A percentile compares a stretch with the other conserved stretches of the same genome.
These are phyloP conservation scores for Vidua macroura DNA, from an alignment of 2,113 vertebrate species.

Conservation along the genomic window DNA sequence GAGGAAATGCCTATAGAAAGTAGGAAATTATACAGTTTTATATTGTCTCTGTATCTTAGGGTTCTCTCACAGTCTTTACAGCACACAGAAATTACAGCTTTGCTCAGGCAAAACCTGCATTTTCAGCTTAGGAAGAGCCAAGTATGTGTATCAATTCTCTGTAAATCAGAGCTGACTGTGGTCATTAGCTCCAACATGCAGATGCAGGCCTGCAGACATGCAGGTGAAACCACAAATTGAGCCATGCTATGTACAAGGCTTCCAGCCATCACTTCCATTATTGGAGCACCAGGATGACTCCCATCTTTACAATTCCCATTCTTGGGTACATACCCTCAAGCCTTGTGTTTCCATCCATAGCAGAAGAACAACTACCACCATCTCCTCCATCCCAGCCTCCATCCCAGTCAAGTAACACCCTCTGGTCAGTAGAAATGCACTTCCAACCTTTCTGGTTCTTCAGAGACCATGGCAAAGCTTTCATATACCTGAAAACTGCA, in stretches of 20 bases:
- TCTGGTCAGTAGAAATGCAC: not conserved
- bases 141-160: not conserved
- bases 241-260: not conserved
- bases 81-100: not conserved
- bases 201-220: not conserved
- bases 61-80: not conserved
- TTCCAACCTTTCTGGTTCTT: not conserved
- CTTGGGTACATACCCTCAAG: not conserved
- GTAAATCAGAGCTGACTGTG: not conserved
- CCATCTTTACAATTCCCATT: not conserved
- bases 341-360: not conserved
- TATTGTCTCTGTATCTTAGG: fast-evolving
- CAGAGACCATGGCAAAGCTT: not conserved
- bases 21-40: not conserved
- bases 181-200: not conserved
- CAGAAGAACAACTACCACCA: not conserved
- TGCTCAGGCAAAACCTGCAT: not conserved
- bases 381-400: not conserved
- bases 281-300: not conserved
- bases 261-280: not conserved
- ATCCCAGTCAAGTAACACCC: not conserved
- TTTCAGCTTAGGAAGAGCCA: not conserved
- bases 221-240: not conserved
- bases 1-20: not conserved
- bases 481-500: fast-evolving